Base-by-base conservation (phyloP, 1,140 invertebrate genomes). In the Ceratitis capitata region DNA sequence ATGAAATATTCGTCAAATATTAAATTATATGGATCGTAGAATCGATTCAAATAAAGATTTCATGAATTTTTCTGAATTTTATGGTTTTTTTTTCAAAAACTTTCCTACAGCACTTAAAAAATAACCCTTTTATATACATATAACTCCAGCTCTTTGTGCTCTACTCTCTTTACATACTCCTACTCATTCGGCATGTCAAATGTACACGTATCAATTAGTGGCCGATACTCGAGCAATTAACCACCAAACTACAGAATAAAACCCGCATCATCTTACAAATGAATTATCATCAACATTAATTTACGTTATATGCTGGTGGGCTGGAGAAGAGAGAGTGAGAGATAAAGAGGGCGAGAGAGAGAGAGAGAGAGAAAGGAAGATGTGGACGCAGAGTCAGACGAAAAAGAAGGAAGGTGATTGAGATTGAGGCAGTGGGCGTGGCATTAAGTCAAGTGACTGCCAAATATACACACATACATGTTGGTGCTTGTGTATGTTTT, bases 211-310 rank as follows among this genome's bases (percentile, higher is more conserved):
- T 78, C 69, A 78, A 78, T 78, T 74, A 74, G 64, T 35, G n/a
- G 16, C 2, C 19, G 16, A 74, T 74, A 64, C 58, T 26, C 26
- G 12, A 32, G 3, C 58, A 9, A 9, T 64, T 6, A 23, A 16
- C 14, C 29, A 16, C 35, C 64, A 12, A 42, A 74, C 64, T n/a
- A 35, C 29, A 12, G 32, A 39, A 12, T 19, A n/a, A 35, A 35
- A 2, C 32, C 64, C 29, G 32, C 35, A 74, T 69, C 61, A 69
- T 35, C 64, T 19, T 39, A 56, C 51, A n/a, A 23, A 56, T n/a
- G 64, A 19, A 74, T 74, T 78, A 78, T 78, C 35, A 78, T 45
- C 69, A 78, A 26, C 69, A 78, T 78, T 78, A 78, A 78, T 78
- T 78, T 78, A n/a, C 39, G 10, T 19, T 19, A 19, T 6, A 78